Base-by-base conservation (phyloP, 2,797 vertebrate genomes). In the Crax fasciolata region DNA sequence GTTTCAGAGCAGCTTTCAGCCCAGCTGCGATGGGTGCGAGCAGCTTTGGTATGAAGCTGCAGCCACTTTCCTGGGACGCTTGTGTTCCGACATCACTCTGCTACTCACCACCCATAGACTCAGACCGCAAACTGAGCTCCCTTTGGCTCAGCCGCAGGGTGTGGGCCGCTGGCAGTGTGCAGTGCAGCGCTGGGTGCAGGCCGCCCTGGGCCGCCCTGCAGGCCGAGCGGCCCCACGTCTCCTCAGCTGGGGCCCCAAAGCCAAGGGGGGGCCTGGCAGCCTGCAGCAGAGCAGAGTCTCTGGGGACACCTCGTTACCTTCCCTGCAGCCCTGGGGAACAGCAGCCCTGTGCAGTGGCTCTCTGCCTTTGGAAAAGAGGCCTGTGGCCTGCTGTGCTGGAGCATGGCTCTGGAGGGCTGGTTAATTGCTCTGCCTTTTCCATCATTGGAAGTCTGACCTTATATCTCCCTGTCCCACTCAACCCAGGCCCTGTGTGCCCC, bases 391-490 rank as follows among this genome's bases (percentile, higher is more conserved):
- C 32, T 39, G 32, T 72, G 63, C 48, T 35, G 61, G 41, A 58
- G 30, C 27, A 55, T 54, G 75, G 17, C 12, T 57, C 59, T 21
- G 35, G 59, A 48, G 48, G 66, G 19, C 46, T 75, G 48, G 35
- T 35, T 59, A 54, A 75, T 63, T 86, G 77, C 84, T 76, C 55
- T 91, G 74, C 51, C 27, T 67, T 88, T 87, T 82, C 71, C 81
- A 27, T 25, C 71, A 66, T 23, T 68, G 63, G 73, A 59, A 81
- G n/a, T 78, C 62, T 73, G 58, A 75, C 63, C 77, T 89, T 44
- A 32, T 76, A 58, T 15, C 38, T 73, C 59, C 61, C 41, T 43
- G 48, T 17, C 21, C 74, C 66, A 17, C 24, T 27, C 17, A 25
- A 13, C 35, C 18, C 1, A 0, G 43, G 30, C 30, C 43, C 41